Percentiles rank a stretch among this genome's conserved stretches.
Conservation (phyloP, 1,140 invertebrate species). For the Condylostylus longicornis region DNA sequence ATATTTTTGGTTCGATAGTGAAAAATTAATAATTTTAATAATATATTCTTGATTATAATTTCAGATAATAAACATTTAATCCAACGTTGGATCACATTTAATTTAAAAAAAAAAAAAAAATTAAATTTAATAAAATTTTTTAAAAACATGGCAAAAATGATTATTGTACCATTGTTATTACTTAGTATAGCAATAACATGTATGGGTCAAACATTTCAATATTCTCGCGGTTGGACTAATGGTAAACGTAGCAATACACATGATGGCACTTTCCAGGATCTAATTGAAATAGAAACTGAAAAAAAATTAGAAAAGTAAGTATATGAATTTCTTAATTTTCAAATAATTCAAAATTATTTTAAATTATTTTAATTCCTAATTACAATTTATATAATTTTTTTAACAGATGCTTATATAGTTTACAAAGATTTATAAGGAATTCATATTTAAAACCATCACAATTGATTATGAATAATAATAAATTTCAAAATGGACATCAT, state of each 20-base stretch:
- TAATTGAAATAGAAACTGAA: conserved; percentile 16
- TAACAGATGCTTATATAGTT: conserved; percentile 35
- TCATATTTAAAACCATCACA: too few relatives aligned
- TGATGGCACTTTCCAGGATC: conserved; percentile 17
- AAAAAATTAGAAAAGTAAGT: conserved; percentile 21
- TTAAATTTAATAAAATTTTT: too few relatives aligned
- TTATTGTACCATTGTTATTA: conserved; percentile 23
- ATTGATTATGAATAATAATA: too few relatives aligned
- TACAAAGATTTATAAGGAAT: conserved; percentile 34
- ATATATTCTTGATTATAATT: too few relatives aligned
- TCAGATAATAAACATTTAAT: too few relatives aligned
- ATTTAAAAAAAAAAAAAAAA: too few relatives aligned
- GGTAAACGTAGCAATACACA: conserved; percentile 40
- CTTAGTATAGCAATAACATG: conserved; percentile 22
- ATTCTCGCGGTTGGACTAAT: conserved; percentile 59
- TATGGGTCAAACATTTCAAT: conserved; percentile 50
- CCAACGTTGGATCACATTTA: too few relatives aligned
- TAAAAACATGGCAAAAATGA: too few relatives aligned
- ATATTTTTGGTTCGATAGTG: too few relatives aligned
- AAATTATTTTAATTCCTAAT: conserved; percentile 2
- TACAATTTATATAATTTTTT: neutral
- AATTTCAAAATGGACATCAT: conserved; percentile 13
- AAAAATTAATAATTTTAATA: too few relatives aligned
- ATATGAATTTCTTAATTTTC: too few relatives aligned
- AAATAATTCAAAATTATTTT: too few relatives aligned